Evolutionary conservation across 2,797 vertebrate species (phyloP).

Genomic region (Podargus strigoides): DNA sequence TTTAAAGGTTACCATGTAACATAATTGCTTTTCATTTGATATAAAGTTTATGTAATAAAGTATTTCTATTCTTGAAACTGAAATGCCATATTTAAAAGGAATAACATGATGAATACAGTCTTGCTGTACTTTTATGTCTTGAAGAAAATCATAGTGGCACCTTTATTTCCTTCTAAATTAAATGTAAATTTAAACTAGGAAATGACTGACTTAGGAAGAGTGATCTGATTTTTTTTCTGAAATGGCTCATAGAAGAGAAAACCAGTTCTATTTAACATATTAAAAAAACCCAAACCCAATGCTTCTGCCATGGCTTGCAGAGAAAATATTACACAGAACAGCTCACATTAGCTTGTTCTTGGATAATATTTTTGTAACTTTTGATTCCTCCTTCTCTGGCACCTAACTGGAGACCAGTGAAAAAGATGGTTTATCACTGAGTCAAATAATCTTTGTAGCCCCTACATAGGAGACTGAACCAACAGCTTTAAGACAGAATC

Average conservation of each 20-base stretch:
- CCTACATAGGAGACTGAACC: neutral
- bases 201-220: neutral
- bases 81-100: neutral
- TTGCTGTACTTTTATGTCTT: neutral
- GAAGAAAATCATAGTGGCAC: neutral
- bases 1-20: neutral
- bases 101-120: neutral
- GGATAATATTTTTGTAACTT: neutral
- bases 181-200: neutral
- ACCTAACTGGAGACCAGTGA: neutral
- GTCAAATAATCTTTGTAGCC: neutral
- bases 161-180: neutral
- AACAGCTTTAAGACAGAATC: neutral
- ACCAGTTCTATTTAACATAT: neutral
- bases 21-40: neutral
- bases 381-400: neutral
- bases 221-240: neutral
- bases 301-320: neutral
- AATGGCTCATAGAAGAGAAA: neutral
- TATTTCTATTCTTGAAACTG: neutral
- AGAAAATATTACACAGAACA: neutral
- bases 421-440: neutral
- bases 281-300: neutral
- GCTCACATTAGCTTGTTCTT: neutral
- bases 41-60: neutral